Evolutionary conservation across 1,140 invertebrate species (phyloP).

Genomic region (Galleria mellonella): DNA sequence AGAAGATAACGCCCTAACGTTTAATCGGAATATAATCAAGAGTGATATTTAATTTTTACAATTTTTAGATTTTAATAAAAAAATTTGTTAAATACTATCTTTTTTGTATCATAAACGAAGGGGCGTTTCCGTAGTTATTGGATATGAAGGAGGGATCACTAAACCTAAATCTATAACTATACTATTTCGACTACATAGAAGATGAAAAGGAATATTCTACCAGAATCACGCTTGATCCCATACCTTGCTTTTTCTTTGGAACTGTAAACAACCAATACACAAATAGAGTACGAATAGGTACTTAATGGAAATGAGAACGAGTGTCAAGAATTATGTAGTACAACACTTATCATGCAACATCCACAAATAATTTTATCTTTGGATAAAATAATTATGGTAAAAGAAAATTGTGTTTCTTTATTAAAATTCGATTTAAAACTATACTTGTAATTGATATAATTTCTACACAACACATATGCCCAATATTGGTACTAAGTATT

Average conservation of each 20-base stretch:
- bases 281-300: slow-evolving; percentile 65
- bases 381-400: no score
- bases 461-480: neutral
- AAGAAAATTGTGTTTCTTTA: no score
- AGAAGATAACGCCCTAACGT: slow-evolving; percentile 20
- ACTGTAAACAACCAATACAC: slow-evolving; percentile 74
- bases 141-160: slow-evolving; percentile 37
- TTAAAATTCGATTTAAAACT: no score
- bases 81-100: no score
- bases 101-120: slow-evolving; percentile 5
- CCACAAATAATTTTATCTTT: slow-evolving; percentile 15
- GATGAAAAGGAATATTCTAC: slow-evolving; percentile 73
- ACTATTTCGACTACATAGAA: slow-evolving; percentile 64
- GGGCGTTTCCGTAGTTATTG: slow-evolving; percentile 17
- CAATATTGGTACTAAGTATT: neutral
- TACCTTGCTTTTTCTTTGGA: slow-evolving; percentile 75
- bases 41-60: no score
- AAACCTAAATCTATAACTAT: slow-evolving; percentile 63
- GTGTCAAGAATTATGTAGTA: slow-evolving; percentile 11
- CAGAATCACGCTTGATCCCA: slow-evolving; percentile 72
- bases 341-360: slow-evolving; percentile 56
- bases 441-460: neutral
- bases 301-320: slow-evolving; percentile 49
- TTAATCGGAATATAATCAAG: neutral
- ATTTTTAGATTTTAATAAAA: no score